A percentile compares a stretch with the other conserved stretches of the same genome.
These are phyloP conservation scores for Drosophila meridionalis DNA, from an alignment of 2,888 invertebrate genomes.

Conservation along the genomic window DNA sequence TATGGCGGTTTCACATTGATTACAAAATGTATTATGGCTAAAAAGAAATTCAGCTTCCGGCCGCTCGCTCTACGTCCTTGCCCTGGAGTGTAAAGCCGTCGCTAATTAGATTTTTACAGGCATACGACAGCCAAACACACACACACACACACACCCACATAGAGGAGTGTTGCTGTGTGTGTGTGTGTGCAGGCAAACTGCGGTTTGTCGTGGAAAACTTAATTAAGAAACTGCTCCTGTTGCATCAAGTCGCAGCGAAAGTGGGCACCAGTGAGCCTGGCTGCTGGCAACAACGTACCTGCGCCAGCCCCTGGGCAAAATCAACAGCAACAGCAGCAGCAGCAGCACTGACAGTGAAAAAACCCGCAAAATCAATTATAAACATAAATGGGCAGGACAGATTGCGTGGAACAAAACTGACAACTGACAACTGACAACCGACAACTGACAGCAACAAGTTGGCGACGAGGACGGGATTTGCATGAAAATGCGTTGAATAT, in stretches of 20 bases:
- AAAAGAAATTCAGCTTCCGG: constrained; percentile 42
- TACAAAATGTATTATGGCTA: constrained; percentile 54
- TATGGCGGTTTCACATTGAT: constrained; percentile 61
- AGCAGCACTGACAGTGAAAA: background rate
- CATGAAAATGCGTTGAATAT: background rate
- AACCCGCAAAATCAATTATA: constrained; percentile 59
- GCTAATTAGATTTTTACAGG: constrained; percentile 66
- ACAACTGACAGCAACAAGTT: constrained; percentile 70
- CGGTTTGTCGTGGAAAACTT: constrained; percentile 56
- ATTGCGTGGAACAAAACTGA: constrained; percentile 26
- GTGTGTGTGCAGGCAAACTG: constrained; percentile 1
- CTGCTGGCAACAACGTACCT: constrained; percentile 26
- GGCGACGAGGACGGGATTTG: background rate
- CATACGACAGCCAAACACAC: constrained; percentile 8
- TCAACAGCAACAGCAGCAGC: constrained; percentile 17
- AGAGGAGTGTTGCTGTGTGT: background rate
- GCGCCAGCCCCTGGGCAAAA: constrained; percentile 52
- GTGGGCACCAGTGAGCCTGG: constrained; percentile 20
- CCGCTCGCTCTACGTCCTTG: background rate
- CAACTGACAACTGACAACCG: constrained; percentile 50
- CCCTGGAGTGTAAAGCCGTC: constrained; percentile 36
- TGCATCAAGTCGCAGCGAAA: constrained; percentile 51
- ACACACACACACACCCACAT: background rate
- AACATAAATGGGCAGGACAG: constrained; percentile 34
- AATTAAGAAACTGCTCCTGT: constrained; percentile 68